Evolutionary conservation across 1,140 invertebrate genomes (phyloP).

Genomic region (Diabrotica undecimpunctata): DNA sequence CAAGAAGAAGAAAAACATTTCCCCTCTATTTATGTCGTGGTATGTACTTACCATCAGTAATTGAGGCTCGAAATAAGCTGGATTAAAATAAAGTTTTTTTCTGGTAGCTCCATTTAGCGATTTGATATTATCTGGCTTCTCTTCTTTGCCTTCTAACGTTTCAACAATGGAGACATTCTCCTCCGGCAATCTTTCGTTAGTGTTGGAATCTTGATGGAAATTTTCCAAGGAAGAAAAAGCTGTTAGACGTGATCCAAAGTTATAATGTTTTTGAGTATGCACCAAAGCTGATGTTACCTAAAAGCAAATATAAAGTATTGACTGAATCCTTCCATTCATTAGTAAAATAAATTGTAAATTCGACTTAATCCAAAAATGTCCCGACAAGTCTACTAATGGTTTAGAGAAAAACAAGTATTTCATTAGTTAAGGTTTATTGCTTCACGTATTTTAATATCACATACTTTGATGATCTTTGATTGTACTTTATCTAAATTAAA

Average conservation of each 20-base stretch:
- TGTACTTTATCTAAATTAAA: too few relatives aligned
- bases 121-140: slow-evolving; percentile 58
- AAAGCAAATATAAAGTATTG: not conserved
- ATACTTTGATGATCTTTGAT: too few relatives aligned
- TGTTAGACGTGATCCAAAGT: slow-evolving; percentile 19
- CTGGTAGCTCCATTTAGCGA: slow-evolving; percentile 61
- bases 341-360: too few relatives aligned
- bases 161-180: slow-evolving; percentile 81
- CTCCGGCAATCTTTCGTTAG: slow-evolving; percentile 69
- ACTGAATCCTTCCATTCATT: too few relatives aligned
- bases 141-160: slow-evolving; percentile 63
- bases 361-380: too few relatives aligned
- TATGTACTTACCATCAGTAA: slow-evolving; percentile 67
- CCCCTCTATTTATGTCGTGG: too few relatives aligned
- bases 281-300: slow-evolving; percentile 66
- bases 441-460: too few relatives aligned
- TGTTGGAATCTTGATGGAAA: slow-evolving; percentile 50
- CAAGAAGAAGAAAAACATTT: too few relatives aligned
- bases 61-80: slow-evolving; percentile 83
- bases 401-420: too few relatives aligned
- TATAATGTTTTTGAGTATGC: slow-evolving; percentile 54
- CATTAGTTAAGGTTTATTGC: too few relatives aligned
- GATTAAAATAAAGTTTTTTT: slow-evolving; percentile 82
- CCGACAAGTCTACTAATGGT: too few relatives aligned
- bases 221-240: slow-evolving; percentile 25